Evolutionary conservation across 2,113 vertebrate genomes (phyloP).

Genomic region (Triplophysa siluroides): DNA sequence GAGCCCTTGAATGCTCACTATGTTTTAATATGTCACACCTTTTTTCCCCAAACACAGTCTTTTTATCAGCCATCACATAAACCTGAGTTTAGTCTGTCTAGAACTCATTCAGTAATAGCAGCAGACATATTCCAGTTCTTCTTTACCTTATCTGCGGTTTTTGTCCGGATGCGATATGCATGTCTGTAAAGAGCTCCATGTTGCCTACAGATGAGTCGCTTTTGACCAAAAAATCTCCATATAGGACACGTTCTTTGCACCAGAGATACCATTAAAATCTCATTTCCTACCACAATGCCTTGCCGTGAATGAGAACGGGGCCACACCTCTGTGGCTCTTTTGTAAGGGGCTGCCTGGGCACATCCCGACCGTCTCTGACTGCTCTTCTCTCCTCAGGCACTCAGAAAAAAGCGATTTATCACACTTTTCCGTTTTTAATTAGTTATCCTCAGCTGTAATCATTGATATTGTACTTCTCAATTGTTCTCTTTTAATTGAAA

Average conservation of each 20-base stretch:
- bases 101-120: neutral
- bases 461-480: constrained; percentile 36
- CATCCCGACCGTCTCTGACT: constrained; percentile 14
- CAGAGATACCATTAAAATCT: constrained; percentile 55
- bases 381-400: constrained; percentile 6
- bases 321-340: constrained; percentile 23
- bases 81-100: neutral
- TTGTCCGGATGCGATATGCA: constrained; percentile 29
- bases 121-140: neutral
- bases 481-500: constrained; percentile 45
- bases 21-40: too few species aligned
- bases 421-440: constrained; percentile 33
- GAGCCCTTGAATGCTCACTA: too few species aligned
- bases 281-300: constrained; percentile 43
- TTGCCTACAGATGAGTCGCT: constrained; percentile 11
- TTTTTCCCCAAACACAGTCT: too few species aligned
- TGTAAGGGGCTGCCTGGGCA: neutral
- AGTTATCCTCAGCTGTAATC: constrained; percentile 38
- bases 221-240: constrained; percentile 18
- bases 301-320: constrained; percentile 43
- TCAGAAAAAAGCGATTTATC: constrained; percentile 38
- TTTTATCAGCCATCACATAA: constrained; percentile 13
- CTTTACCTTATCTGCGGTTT: constrained; percentile 34
- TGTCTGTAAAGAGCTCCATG: constrained; percentile 31
- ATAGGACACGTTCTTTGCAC: constrained; percentile 46